phyloP scores from a whole-genome alignment of 37 sponge, comb jelly and placozoan species.

The Cliona cf. orientalis region DNA sequence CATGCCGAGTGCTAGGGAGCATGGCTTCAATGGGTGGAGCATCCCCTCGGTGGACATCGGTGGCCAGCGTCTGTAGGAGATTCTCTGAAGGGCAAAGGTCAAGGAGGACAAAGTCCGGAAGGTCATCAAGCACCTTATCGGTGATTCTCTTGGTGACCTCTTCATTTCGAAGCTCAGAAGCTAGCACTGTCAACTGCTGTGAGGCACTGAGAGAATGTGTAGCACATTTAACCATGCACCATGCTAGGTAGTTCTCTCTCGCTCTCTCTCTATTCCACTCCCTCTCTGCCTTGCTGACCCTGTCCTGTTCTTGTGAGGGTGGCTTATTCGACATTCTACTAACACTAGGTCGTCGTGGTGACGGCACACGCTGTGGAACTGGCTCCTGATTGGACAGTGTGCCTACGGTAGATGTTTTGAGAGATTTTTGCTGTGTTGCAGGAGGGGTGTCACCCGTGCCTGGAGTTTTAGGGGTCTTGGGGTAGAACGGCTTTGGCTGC shows the following conservation, averaged over 20 bases:
- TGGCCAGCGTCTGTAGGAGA: background rate
- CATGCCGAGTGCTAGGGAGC: conserved; percentile 12
- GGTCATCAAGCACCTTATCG: conserved; percentile 13
- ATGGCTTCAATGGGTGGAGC: conserved; percentile 26
- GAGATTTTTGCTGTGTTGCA: no score
- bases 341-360: no score
- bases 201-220: background rate
- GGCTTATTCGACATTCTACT: no score
- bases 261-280: conserved; percentile 23
- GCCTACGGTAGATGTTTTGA: no score
- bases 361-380: no score
- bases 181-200: conserved; percentile 17
- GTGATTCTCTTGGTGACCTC: conserved; percentile 15
- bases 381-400: no score
- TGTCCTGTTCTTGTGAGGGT: background rate
- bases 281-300: conserved; percentile 5
- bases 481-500: background rate
- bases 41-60: background rate
- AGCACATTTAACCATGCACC: conserved; percentile 51
- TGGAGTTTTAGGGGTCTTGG: no score
- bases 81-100: conserved; percentile 23
- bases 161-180: conserved; percentile 24
- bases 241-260: conserved; percentile 26
- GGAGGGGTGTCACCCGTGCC: no score
- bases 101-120: conserved; percentile 58